Percentiles rank a stretch among this genome's conserved stretches.
phyloP scores from a whole-genome alignment of 2,797 vertebrate species.

The Smutsia temminckii region DNA sequence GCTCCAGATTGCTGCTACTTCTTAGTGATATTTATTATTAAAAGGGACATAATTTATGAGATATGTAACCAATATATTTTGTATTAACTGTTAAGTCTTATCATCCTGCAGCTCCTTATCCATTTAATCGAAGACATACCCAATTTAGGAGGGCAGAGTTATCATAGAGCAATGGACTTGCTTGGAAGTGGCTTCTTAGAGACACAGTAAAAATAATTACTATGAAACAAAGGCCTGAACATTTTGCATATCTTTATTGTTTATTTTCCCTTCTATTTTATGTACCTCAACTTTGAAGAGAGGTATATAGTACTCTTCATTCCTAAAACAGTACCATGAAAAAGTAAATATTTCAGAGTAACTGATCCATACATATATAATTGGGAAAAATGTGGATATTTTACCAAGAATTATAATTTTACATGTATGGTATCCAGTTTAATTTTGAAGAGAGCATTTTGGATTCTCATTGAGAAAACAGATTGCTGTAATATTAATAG shows the following conservation, averaged over 20 bases:
- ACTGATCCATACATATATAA: background rate
- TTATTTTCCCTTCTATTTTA: background rate
- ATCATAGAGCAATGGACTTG: background rate
- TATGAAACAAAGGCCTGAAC: background rate
- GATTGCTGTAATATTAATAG: background rate
- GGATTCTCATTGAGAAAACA: background rate
- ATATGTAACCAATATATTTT: background rate
- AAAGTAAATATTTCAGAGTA: background rate
- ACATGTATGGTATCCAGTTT: background rate
- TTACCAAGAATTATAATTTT: background rate
- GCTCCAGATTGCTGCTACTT: background rate
- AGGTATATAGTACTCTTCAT: background rate
- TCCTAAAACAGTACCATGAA: background rate
- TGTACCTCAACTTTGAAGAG: background rate
- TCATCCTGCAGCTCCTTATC: background rate
- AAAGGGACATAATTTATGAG: background rate
- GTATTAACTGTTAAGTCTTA: background rate
- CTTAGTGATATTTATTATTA: background rate
- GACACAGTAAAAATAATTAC: background rate
- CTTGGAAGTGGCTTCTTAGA: background rate
- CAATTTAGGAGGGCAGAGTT: background rate
- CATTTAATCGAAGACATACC: background rate
- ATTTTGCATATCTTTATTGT: background rate
- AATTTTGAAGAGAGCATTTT: background rate
- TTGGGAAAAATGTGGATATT: background rate